A percentile compares a stretch with the other conserved stretches of the same genome.
phyloP scores from a whole-genome alignment of 2,797 vertebrate species.

The Falco cherrug region DNA sequence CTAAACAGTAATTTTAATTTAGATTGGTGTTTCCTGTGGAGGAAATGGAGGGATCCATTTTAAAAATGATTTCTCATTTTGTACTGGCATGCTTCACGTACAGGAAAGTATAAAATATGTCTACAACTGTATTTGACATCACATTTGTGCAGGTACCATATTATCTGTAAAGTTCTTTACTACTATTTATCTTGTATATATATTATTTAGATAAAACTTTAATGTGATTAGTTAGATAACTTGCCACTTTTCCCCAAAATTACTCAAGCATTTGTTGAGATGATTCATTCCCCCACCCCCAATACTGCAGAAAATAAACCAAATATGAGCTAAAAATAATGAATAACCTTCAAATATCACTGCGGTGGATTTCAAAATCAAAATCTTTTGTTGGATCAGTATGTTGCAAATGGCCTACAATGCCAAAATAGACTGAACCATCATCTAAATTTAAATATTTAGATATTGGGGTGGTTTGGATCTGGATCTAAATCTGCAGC shows the following conservation, averaged over 20 bases:
- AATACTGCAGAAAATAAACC: not conserved
- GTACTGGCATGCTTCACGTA: not conserved
- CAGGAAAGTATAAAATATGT: not conserved
- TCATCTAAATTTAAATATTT: not conserved
- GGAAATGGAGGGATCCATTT: not conserved
- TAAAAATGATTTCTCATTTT: conserved; percentile 11
- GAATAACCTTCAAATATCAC: not conserved
- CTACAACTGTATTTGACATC: not conserved
- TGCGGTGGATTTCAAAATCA: not conserved
- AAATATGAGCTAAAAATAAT: not conserved
- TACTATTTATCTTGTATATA: not conserved
- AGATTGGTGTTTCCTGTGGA: not conserved
- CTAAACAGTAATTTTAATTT: not conserved
- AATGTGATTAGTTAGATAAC: not conserved
- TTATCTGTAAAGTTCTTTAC: not conserved
- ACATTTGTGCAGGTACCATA: not conserved
- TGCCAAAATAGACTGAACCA: not conserved
- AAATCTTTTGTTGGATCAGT: not conserved
- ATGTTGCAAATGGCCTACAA: not conserved
- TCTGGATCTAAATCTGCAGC: not conserved
- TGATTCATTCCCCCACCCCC: not conserved
- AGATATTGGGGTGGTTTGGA: not conserved
- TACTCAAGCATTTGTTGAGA: not conserved
- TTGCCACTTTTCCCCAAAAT: not conserved
- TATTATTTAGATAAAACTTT: not conserved